A percentile compares a stretch with the other conserved stretches of the same genome.
Conservation (phyloP, 1,140 invertebrate species). For the Drosophila triauraria region DNA sequence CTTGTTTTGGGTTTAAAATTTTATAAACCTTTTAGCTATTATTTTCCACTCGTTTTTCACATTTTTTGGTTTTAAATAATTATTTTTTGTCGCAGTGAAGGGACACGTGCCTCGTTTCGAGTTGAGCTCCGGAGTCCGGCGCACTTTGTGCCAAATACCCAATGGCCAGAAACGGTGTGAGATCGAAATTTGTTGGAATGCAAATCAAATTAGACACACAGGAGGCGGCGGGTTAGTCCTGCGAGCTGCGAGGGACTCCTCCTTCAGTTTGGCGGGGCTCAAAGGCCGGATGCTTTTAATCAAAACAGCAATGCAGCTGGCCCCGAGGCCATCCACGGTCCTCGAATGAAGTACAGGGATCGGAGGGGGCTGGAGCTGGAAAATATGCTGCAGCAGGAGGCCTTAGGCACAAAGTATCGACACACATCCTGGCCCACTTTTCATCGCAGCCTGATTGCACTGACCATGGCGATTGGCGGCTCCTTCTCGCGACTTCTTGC, state of each 20-base stretch:
- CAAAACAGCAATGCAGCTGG: constrained; percentile 57
- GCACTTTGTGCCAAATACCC: constrained; percentile 39
- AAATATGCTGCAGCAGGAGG: constrained; percentile 16
- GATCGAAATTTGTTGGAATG: constrained; percentile 64
- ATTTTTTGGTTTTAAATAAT: not conserved
- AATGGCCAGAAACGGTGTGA: constrained; percentile 35
- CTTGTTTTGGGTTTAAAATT: no score
- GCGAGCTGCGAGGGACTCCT: constrained; percentile 8
- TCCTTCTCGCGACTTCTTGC: constrained; percentile 13
- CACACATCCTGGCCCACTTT: constrained; percentile 8
- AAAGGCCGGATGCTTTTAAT: constrained; percentile 70
- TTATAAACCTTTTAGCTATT: no score
- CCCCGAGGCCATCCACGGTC: not conserved
- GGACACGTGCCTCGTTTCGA: constrained; percentile 14
- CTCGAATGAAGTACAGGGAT: not conserved
- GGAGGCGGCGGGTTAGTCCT: constrained; percentile 3
- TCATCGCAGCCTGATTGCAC: constrained; percentile 53
- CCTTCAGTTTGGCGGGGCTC: constrained; percentile 18
- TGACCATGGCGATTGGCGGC: constrained; percentile 40
- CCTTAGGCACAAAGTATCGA: constrained; percentile 37
- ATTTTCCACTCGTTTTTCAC: no score
- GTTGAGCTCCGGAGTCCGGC: constrained; percentile 13
- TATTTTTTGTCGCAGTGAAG: constrained; percentile 3
- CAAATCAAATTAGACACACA: constrained; percentile 71
- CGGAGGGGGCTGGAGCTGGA: not conserved